These are phyloP conservation scores for Phalloptychus januarius DNA, from an alignment of 2,797 vertebrate genomes.

Conservation along the genomic window DNA sequence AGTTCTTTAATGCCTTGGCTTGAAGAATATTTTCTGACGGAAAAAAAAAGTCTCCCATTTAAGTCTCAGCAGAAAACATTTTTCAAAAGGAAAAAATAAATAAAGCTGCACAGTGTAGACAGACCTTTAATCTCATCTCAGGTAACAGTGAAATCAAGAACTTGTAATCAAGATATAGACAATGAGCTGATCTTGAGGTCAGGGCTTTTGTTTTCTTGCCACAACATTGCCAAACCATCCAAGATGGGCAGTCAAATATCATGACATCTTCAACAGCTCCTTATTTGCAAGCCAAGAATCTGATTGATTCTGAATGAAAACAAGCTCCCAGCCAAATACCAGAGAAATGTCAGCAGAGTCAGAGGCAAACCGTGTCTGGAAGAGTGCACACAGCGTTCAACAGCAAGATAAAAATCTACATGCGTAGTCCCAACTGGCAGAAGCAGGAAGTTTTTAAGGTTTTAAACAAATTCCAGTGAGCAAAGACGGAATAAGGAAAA, in stretches of 20 bases:
- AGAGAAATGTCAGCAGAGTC: conserved; percentile 49
- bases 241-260: conserved; percentile 31
- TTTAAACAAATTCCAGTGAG: conserved; percentile 32
- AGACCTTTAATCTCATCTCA: conserved; percentile 21
- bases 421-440: conserved; percentile 41
- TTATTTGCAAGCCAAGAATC: conserved; percentile 41
- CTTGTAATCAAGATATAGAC: conserved; percentile 24
- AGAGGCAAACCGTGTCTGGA: conserved; percentile 37
- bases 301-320: conserved; percentile 64
- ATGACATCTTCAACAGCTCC: conserved; percentile 34
- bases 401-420: conserved; percentile 41
- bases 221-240: conserved; percentile 25
- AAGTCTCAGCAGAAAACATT: not conserved
- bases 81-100: not conserved
- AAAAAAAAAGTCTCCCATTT: not conserved
- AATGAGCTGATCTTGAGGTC: conserved; percentile 3
- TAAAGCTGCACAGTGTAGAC: not conserved
- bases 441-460: conserved; percentile 44
- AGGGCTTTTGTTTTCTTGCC: conserved; percentile 20
- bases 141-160: conserved; percentile 1
- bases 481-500: conserved; percentile 22
- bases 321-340: conserved; percentile 63
- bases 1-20: not conserved
- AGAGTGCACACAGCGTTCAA: conserved; percentile 24
- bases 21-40: not conserved